A percentile compares a stretch with the other conserved stretches of the same genome.
Evolutionary conservation across 37 sponge, comb jelly and placozoan species (phyloP).

Genomic region (Tethya wilhelma): DNA sequence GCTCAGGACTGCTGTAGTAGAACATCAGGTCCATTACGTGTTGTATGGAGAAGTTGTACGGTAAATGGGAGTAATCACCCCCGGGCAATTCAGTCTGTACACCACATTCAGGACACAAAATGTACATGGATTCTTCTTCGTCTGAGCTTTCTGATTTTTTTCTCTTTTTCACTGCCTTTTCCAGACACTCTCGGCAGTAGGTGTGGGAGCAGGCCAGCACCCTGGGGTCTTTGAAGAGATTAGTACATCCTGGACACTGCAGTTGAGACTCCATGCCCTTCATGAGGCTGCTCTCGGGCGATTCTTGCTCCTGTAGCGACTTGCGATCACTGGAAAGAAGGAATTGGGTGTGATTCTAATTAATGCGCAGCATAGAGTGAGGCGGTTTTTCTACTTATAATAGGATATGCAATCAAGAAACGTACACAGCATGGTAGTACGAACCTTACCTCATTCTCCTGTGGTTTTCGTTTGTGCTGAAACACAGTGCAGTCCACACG

Average conservation of each 20-base stretch:
- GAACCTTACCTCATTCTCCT: neutral
- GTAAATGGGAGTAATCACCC: conserved; percentile 23
- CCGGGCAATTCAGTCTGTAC: conserved; percentile 33
- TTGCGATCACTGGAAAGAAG: neutral
- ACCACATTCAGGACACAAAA: conserved; percentile 50
- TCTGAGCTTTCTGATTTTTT: neutral
- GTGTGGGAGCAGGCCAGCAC: conserved; percentile 55
- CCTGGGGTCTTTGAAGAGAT: conserved; percentile 39
- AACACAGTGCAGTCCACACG: neutral
- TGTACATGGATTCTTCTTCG: neutral
- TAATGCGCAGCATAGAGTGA: neutral
- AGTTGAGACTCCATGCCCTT: conserved; percentile 44
- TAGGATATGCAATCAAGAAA: neutral
- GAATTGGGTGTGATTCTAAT: neutral
- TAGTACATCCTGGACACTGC: conserved; percentile 43
- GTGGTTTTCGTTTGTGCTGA: neutral
- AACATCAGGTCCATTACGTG: conserved; percentile 62
- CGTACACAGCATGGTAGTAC: no score
- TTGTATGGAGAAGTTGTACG: conserved; percentile 59
- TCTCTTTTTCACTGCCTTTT: neutral
- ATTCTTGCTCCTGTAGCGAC: neutral
- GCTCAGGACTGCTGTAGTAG: conserved; percentile 61
- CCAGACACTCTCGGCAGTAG: conserved; percentile 53
- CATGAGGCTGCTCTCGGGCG: no score
- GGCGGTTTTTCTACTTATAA: neutral